Percentiles rank a stretch among this genome's conserved stretches.
phyloP scores from a whole-genome alignment of 1,140 invertebrate genomes.

The Drosophila bocqueti region DNA sequence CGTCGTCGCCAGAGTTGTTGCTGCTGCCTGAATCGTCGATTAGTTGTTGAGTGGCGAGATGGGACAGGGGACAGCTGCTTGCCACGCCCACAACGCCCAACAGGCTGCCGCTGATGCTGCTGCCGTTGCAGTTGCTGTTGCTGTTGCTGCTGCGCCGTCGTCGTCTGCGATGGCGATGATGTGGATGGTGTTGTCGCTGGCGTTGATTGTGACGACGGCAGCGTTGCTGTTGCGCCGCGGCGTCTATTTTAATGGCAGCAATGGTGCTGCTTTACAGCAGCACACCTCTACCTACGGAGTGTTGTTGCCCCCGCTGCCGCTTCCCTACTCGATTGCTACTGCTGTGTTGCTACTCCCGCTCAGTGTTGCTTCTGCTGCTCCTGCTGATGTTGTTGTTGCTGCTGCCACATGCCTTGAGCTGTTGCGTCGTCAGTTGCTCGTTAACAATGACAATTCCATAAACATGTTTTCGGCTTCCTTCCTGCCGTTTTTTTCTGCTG shows the following conservation, averaged over 20 bases:
- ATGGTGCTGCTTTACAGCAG: conserved; percentile 82
- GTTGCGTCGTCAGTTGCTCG: conserved; percentile 40
- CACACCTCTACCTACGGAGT: conserved; percentile 63
- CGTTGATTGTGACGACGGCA: conserved; percentile 82
- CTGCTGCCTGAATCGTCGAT: conserved; percentile 47
- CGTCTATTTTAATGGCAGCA: conserved; percentile 83
- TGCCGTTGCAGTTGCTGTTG: conserved; percentile 24
- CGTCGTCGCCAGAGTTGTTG: conserved; percentile 42
- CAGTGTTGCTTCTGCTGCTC: conserved; percentile 44
- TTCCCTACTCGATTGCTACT: neutral
- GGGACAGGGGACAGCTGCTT: conserved; percentile 50
- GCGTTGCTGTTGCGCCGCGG: conserved; percentile 80
- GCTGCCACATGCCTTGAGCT: conserved; percentile 45
- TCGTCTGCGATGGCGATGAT: conserved; percentile 80
- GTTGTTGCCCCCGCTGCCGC: conserved; percentile 20
- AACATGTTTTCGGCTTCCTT: conserved; percentile 56
- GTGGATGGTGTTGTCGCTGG: conserved; percentile 78
- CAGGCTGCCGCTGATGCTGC: conserved; percentile 24
- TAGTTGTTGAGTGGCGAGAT: conserved; percentile 48
- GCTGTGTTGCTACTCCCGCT: conserved; percentile 22
- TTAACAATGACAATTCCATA: conserved; percentile 72
- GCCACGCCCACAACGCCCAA: conserved; percentile 39
- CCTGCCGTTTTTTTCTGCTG: conserved; percentile 21
- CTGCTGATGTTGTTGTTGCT: conserved; percentile 32
- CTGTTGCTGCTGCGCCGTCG: conserved; percentile 61